Evolutionary conservation across 2,113 vertebrate genomes (phyloP).

Genomic region (Carassius auratus): DNA sequence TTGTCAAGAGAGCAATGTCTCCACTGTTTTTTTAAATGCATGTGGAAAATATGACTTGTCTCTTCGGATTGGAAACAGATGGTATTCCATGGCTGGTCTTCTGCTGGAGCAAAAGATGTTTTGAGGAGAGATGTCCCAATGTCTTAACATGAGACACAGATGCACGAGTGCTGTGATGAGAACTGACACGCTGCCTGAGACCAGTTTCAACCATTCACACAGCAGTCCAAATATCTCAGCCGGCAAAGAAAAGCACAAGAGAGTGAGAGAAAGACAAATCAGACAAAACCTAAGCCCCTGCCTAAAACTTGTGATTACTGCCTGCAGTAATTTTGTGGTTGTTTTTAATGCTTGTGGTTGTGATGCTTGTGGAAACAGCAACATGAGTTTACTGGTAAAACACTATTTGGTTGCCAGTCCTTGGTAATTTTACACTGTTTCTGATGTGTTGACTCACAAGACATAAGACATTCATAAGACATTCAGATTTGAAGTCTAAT

Average conservation of each 20-base stretch:
- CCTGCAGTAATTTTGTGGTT: too few relatives aligned
- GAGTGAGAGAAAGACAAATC: neutral
- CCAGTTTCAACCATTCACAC: neutral
- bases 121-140: conserved; percentile 21
- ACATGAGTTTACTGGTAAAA: too few relatives aligned
- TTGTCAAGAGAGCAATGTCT: neutral
- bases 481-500: too few relatives aligned
- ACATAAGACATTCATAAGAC: too few relatives aligned
- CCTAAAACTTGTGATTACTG: too few relatives aligned
- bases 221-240: neutral
- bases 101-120: conserved; percentile 36
- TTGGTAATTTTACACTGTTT: too few relatives aligned
- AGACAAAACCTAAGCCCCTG: too few relatives aligned
- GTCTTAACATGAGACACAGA: neutral
- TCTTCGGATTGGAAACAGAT: conserved; percentile 21
- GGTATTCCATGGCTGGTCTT: conserved; percentile 43
- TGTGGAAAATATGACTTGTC: conserved; percentile 48
- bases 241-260: neutral
- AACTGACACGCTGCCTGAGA: neutral
- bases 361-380: too few relatives aligned
- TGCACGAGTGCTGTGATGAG: neutral
- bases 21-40: conserved; percentile 19
- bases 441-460: neutral
- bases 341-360: too few relatives aligned
- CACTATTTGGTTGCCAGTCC: too few relatives aligned